Percentiles rank a stretch among this genome's conserved stretches.
Evolutionary conservation across 2,113 vertebrate genomes (phyloP).

Genomic region (Rhinolophus sinicus): DNA sequence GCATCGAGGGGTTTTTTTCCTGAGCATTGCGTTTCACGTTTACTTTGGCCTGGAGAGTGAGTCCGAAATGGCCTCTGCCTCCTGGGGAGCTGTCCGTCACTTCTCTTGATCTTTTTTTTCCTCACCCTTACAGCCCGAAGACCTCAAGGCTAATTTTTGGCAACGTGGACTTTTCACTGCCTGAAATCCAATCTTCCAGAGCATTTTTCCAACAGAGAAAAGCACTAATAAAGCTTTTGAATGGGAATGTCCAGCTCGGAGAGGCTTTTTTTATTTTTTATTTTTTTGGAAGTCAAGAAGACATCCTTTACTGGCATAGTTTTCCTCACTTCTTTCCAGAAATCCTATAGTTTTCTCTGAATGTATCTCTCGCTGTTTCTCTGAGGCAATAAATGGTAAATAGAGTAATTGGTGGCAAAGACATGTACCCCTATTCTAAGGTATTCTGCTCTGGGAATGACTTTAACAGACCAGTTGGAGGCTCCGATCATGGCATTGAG

Average conservation of each 20-base stretch:
- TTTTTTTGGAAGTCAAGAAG: neutral
- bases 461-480: slow-evolving; percentile 75
- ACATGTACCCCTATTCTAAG: slow-evolving; percentile 60
- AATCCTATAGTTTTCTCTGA: slow-evolving; percentile 36
- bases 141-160: neutral
- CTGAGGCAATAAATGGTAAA: slow-evolving; percentile 69
- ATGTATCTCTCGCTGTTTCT: slow-evolving; percentile 53
- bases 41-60: neutral
- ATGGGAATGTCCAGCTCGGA: neutral
- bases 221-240: neutral
- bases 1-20: too few relatives aligned
- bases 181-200: neutral
- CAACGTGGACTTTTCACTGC: neutral
- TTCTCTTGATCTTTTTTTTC: neutral
- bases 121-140: too few relatives aligned
- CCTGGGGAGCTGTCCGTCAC: too few relatives aligned
- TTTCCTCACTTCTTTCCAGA: slow-evolving; percentile 48
- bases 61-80: neutral
- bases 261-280: neutral
- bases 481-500: slow-evolving; percentile 64
- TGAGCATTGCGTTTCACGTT: neutral
- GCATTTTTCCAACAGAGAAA: neutral
- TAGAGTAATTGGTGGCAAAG: slow-evolving; percentile 68
- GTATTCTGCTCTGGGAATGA: slow-evolving; percentile 73
- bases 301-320: slow-evolving; percentile 56